phyloP scores from a whole-genome alignment of 2,888 invertebrate genomes.

The Synanthedon andrenaeformis region DNA sequence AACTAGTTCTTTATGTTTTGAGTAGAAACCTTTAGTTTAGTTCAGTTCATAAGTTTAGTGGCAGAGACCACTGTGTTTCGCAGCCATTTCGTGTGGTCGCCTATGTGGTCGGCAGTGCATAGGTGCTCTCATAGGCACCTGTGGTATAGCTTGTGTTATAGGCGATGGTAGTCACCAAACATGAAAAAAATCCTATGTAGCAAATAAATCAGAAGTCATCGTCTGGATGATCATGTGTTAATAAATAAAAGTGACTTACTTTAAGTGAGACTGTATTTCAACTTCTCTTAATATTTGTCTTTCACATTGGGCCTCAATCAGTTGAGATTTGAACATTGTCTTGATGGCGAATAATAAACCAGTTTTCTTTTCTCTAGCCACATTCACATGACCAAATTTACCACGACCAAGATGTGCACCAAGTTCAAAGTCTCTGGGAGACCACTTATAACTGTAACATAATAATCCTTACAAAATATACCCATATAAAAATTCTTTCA shows the following conservation, averaged over 20 bases:
- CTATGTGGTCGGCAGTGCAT: too few species aligned
- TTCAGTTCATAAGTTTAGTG: too few species aligned
- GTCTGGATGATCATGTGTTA: neutral
- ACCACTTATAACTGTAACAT: constrained; percentile 75
- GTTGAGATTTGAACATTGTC: constrained; percentile 85
- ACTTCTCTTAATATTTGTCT: constrained; percentile 90
- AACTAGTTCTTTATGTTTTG: too few species aligned
- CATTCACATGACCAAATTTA: constrained; percentile 94
- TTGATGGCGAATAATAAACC: constrained; percentile 84
- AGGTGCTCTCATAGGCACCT: too few species aligned
- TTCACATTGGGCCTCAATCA: constrained; percentile 80
- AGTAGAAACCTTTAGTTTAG: neutral
- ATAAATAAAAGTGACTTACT: constrained; percentile 43
- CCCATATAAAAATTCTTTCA: too few species aligned
- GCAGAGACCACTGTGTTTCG: too few species aligned
- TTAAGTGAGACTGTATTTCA: constrained; percentile 88
- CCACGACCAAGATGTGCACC: constrained; percentile 88
- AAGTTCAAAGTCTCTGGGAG: constrained; percentile 85
- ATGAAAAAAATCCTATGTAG: neutral
- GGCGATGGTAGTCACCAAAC: too few species aligned
- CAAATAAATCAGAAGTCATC: too few species aligned
- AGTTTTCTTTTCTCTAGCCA: constrained; percentile 86
- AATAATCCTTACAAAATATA: neutral
- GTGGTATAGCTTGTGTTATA: too few species aligned
- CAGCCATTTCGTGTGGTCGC: too few species aligned